phyloP scores from a whole-genome alignment of 2,797 vertebrate species.

The Lepus townsendii region DNA sequence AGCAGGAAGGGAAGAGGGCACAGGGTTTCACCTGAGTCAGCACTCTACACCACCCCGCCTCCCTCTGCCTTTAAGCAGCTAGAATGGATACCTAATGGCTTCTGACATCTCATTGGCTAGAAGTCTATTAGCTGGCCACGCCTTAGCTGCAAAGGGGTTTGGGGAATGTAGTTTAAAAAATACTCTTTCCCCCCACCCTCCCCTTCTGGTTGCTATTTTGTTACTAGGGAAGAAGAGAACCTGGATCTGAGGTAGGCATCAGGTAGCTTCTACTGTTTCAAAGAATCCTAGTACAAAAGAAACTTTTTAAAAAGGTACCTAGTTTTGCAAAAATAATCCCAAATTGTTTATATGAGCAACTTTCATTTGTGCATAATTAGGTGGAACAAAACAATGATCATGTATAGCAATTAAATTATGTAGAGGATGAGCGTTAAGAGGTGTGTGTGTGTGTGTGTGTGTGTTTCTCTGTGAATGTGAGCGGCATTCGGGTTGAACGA shows the following conservation, averaged over 20 bases:
- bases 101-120: background rate
- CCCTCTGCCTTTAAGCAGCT: background rate
- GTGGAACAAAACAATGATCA: background rate
- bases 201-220: background rate
- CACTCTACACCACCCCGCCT: fast-evolving
- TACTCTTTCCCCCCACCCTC: too few relatives aligned
- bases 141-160: background rate
- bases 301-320: background rate
- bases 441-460: background rate
- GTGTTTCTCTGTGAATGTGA: background rate
- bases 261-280: background rate
- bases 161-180: constrained; percentile 47
- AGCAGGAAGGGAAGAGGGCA: background rate
- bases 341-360: background rate
- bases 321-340: constrained; percentile 33
- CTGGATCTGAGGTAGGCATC: background rate
- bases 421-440: background rate
- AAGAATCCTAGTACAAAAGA: constrained; percentile 6
- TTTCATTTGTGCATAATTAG: background rate
- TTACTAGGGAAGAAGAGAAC: background rate
- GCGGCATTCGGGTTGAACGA: background rate
- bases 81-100: background rate
- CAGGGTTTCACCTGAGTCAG: background rate
- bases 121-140: background rate
- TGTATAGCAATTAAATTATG: background rate